phyloP scores from a whole-genome alignment of 2,113 vertebrate genomes.

The Atherinomorus stipes region DNA sequence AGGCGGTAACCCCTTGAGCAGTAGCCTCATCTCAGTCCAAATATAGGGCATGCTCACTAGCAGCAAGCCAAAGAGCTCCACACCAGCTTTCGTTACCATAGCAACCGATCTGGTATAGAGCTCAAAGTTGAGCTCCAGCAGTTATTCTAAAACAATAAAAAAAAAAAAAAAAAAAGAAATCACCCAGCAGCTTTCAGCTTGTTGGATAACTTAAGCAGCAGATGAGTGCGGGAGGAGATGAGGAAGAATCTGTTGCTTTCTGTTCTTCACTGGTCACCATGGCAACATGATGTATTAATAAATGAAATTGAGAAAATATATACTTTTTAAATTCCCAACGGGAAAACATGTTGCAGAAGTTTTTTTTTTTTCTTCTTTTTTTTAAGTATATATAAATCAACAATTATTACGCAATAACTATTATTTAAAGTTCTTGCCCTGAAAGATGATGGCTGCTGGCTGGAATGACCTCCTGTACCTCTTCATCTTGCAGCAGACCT shows the following conservation, averaged over 20 bases:
- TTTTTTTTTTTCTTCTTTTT: no score
- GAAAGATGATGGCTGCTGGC: no score
- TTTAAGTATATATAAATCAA: no score
- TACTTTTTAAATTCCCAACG: no score
- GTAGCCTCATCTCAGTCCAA: conserved; percentile 71
- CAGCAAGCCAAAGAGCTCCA: conserved; percentile 69
- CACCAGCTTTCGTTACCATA: conserved; percentile 73
- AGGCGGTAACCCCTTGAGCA: conserved; percentile 72
- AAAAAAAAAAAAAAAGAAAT: conserved; percentile 8
- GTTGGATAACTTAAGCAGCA: conserved; percentile 41
- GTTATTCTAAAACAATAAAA: conserved; percentile 23
- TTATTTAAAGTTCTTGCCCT: no score
- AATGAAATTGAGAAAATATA: no score
- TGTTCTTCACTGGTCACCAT: conserved; percentile 36
- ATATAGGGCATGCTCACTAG: conserved; percentile 68
- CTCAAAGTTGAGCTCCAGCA: conserved; percentile 68
- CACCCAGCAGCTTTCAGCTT: conserved; percentile 25
- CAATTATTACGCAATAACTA: no score
- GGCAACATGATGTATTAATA: conserved; percentile 18
- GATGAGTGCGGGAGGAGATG: no score
- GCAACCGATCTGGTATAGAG: conserved; percentile 62
- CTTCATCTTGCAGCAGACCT: no score
- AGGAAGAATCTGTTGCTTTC: conserved; percentile 18
- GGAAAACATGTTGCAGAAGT: no score
- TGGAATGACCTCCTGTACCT: no score